These are phyloP conservation scores for Baryphthengus martii DNA, from an alignment of 2,113 vertebrate genomes.

Conservation along the genomic window DNA sequence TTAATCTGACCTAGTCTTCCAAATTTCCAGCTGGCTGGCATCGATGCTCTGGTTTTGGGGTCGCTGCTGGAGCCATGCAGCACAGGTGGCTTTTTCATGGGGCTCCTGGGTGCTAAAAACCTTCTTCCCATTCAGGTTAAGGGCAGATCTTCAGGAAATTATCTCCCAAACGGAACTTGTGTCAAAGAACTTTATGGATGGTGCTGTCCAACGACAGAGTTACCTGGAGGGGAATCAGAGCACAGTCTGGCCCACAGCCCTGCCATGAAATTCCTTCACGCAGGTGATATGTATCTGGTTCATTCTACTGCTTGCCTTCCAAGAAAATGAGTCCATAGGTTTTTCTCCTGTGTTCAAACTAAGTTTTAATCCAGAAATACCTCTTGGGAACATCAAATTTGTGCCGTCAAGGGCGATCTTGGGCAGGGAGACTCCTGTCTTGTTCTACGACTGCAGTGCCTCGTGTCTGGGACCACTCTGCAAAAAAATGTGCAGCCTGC, in stretches of 20 bases:
- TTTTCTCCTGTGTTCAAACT: background rate
- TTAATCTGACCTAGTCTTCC: background rate
- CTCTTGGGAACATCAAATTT: background rate
- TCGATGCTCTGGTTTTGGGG: rapidly evolving
- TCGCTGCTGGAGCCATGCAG: background rate
- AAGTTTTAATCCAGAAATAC: background rate
- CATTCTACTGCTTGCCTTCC: background rate
- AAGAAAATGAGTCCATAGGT: background rate
- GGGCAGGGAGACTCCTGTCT: background rate
- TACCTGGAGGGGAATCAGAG: background rate
- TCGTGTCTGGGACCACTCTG: background rate
- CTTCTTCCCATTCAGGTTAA: background rate
- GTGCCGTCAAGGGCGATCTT: background rate
- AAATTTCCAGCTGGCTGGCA: background rate
- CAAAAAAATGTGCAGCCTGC: background rate
- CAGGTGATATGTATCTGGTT: background rate
- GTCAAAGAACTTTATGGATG: background rate
- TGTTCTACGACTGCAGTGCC: background rate
- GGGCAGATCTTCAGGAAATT: background rate
- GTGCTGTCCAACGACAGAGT: background rate
- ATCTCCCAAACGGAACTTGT: background rate
- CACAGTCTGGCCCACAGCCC: background rate
- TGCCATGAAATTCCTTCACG: background rate
- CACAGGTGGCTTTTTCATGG: background rate
- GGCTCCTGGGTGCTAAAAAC: background rate